These are phyloP conservation scores for Xestia xanthographa DNA, from an alignment of 2,888 invertebrate genomes.

Conservation along the genomic window DNA sequence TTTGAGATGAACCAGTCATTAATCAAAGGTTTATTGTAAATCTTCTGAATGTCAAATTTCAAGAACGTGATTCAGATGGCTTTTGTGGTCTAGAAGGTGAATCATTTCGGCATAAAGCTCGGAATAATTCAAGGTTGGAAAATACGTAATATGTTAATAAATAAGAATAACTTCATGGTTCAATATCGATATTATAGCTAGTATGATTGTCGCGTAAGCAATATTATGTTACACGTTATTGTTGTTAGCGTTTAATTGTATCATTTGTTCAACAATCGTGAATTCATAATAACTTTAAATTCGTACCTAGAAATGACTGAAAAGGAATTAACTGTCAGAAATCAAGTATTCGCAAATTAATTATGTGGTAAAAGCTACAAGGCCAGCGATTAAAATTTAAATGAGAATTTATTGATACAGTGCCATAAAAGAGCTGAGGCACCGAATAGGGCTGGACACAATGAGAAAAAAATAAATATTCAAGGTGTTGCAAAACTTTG, in stretches of 20 bases:
- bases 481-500: constrained; percentile 79
- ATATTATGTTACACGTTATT: constrained; percentile 29
- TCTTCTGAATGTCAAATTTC: constrained; percentile 72
- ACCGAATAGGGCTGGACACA: constrained; percentile 65
- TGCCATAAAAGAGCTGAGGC: constrained; percentile 65
- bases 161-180: constrained; percentile 22
- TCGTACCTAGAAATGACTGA: constrained; percentile 12
- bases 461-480: constrained; percentile 74
- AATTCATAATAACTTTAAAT: constrained; percentile 22
- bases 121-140: constrained; percentile 54
- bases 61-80: constrained; percentile 68
- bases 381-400: constrained; percentile 70
- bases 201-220: constrained; percentile 24
- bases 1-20: constrained; percentile 74
- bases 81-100: constrained; percentile 56
- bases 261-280: constrained; percentile 17
- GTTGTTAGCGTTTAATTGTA: constrained; percentile 30
- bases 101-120: constrained; percentile 59
- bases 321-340: constrained; percentile 25
- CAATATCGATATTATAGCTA: constrained; percentile 7
- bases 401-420: constrained; percentile 70
- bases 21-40: constrained; percentile 77
- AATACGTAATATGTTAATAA: constrained; percentile 49
- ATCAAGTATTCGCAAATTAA: constrained; percentile 39
- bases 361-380: constrained; percentile 69